phyloP scores from a whole-genome alignment of 2,113 vertebrate genomes.

The Origma solitaria region DNA sequence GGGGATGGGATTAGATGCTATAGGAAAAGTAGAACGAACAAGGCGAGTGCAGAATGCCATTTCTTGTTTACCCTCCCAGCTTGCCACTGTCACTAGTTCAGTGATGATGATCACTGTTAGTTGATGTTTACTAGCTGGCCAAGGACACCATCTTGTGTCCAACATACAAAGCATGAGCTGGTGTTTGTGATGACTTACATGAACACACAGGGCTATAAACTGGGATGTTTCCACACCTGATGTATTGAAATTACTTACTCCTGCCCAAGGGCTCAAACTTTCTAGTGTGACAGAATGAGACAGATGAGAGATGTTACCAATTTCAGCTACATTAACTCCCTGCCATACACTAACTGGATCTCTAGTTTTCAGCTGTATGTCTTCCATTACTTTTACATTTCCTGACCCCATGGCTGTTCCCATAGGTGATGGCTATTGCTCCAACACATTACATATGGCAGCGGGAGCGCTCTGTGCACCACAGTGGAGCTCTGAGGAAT shows the following conservation, averaged over 20 bases:
- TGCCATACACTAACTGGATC: not conserved
- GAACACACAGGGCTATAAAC: not conserved
- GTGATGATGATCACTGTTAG: not conserved
- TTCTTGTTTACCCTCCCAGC: not conserved
- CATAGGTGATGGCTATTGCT: constrained; percentile 92
- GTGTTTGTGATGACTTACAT: not conserved
- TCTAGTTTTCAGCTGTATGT: not conserved
- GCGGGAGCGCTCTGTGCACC: constrained; percentile 81
- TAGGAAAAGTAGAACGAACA: not conserved
- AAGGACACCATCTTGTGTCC: not conserved
- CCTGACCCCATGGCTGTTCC: not conserved
- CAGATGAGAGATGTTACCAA: not conserved
- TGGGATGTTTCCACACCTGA: not conserved
- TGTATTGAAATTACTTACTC: not conserved
- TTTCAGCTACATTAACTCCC: not conserved
- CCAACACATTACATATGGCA: constrained; percentile 89
- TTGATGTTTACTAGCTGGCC: not conserved
- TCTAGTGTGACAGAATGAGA: not conserved
- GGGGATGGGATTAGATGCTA: not conserved
- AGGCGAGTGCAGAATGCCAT: not conserved
- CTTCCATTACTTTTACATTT: not conserved
- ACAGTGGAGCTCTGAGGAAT: constrained; percentile 86
- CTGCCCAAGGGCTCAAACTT: not conserved
- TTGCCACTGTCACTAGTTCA: fast-evolving
- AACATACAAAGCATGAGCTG: not conserved